These are phyloP conservation scores for Calyptommatus sinebrachiatus DNA, from an alignment of 2,113 vertebrate genomes.

Conservation along the genomic window DNA sequence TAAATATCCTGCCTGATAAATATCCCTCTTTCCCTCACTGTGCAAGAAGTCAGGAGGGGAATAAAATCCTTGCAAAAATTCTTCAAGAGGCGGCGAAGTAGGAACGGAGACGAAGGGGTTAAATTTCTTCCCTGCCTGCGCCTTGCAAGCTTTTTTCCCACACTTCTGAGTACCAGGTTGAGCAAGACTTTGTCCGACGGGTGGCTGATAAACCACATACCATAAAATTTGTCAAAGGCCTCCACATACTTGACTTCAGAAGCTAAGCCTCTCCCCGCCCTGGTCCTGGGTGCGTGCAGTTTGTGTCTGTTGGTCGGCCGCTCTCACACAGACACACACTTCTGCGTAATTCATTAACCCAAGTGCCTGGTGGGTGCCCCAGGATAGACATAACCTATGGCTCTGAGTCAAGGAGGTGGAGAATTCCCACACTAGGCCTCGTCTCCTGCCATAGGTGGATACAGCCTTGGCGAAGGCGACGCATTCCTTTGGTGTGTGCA, in stretches of 20 bases:
- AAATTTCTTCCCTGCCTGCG: neutral
- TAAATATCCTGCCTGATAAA: no score
- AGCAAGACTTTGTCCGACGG: constrained; percentile 63
- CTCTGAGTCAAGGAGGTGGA: constrained; percentile 70
- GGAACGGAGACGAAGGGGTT: neutral
- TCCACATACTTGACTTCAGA: neutral
- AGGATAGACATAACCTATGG: constrained; percentile 70
- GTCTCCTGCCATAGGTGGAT: constrained; percentile 74
- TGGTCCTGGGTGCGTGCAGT: neutral
- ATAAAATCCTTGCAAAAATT: no score
- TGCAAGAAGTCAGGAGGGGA: no score
- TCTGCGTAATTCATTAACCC: constrained; percentile 23
- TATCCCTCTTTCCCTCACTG: no score
- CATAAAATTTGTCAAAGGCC: constrained; percentile 19
- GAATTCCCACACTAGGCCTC: constrained; percentile 81
- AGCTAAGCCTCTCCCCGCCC: constrained; percentile 14
- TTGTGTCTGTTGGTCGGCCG: neutral
- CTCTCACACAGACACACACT: constrained; percentile 11
- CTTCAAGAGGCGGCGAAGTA: neutral
- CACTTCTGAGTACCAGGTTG: constrained; percentile 68
- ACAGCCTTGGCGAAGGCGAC: constrained; percentile 70
- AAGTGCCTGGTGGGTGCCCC: constrained; percentile 65
- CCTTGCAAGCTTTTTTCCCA: constrained; percentile 71
- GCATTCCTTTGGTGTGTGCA: constrained; percentile 48
- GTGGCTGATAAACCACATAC: constrained; percentile 66